Evolutionary conservation across 2,888 invertebrate species (phyloP).

Genomic region (Uloborus plumipes): DNA sequence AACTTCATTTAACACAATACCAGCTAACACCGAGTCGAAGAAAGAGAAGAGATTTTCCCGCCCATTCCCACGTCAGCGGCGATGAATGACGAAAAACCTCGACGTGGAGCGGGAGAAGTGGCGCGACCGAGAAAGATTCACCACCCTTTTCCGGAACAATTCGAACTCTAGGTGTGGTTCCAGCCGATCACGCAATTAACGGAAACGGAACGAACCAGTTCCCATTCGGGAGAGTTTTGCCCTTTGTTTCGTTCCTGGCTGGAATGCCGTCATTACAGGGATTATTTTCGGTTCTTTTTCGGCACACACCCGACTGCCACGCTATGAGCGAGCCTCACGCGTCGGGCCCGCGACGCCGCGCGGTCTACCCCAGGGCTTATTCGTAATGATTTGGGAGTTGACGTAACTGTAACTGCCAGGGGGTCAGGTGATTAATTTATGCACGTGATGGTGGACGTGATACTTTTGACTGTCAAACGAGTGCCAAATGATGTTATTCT

Average conservation of each 20-base stretch:
- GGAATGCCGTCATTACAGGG: constrained; percentile 56
- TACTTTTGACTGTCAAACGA: no score
- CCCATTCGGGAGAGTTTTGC: constrained; percentile 22
- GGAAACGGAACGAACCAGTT: constrained; percentile 50
- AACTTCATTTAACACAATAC: no score
- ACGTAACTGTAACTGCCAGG: no score
- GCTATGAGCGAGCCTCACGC: constrained; percentile 13
- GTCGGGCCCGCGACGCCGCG: not conserved
- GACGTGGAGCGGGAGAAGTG: constrained; percentile 6
- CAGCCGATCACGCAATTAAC: constrained; percentile 54
- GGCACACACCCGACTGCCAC: constrained; percentile 44
- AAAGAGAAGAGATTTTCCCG: no score
- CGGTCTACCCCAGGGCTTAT: not conserved
- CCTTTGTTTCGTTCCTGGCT: constrained; percentile 37
- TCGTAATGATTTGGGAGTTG: no score
- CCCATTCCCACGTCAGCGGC: no score
- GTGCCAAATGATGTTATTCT: no score
- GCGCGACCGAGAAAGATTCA: constrained; percentile 33
- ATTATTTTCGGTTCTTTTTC: constrained; percentile 44
- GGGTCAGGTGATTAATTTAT: no score
- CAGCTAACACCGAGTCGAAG: no score
- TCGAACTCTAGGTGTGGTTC: constrained; percentile 53
- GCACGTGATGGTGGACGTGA: no score
- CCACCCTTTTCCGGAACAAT: constrained; percentile 55
- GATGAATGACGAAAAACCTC: no score